Conservation (phyloP, 2,797 vertebrate species). For the Cuculus canorus region DNA sequence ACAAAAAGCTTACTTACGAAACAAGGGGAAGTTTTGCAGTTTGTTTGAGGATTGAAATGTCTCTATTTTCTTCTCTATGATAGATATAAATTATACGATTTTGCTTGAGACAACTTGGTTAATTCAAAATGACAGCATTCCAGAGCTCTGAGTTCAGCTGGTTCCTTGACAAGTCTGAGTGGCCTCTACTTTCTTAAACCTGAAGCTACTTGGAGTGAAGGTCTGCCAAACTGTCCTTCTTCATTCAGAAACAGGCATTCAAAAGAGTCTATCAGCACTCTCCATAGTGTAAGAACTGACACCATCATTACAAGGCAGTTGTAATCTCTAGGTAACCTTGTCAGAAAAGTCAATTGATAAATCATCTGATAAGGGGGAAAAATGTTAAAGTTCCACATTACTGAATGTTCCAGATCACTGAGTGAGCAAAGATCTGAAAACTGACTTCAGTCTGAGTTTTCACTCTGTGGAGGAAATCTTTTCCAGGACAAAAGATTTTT, state of each 20-base stretch:
- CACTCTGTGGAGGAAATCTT: not conserved
- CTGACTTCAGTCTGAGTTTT: not conserved
- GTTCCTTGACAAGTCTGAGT: not conserved
- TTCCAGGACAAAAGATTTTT: not conserved
- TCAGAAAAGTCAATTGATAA: constrained; percentile 7
- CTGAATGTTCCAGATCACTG: not conserved
- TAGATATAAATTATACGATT: not conserved
- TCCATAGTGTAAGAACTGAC: not conserved
- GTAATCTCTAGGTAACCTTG: not conserved
- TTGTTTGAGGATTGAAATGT: not conserved
- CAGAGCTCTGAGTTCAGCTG: not conserved
- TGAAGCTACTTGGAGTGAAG: not conserved
- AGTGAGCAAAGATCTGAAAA: not conserved
- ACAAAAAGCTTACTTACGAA: not conserved
- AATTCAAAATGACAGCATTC: not conserved
- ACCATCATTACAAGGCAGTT: not conserved
- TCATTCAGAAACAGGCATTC: not conserved
- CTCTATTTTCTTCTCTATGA: not conserved
- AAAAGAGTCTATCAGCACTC: not conserved
- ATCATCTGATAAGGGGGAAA: not conserved
- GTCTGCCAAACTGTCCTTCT: constrained; percentile 13
- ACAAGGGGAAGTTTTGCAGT: not conserved
- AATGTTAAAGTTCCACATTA: not conserved
- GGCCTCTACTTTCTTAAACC: not conserved
- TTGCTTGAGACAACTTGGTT: not conserved